A percentile compares a stretch with the other conserved stretches of the same genome.
These are phyloP conservation scores for Zoanthus sansibaricus DNA, from an alignment of 92 coral and sea anemone species.

Conservation along the genomic window DNA sequence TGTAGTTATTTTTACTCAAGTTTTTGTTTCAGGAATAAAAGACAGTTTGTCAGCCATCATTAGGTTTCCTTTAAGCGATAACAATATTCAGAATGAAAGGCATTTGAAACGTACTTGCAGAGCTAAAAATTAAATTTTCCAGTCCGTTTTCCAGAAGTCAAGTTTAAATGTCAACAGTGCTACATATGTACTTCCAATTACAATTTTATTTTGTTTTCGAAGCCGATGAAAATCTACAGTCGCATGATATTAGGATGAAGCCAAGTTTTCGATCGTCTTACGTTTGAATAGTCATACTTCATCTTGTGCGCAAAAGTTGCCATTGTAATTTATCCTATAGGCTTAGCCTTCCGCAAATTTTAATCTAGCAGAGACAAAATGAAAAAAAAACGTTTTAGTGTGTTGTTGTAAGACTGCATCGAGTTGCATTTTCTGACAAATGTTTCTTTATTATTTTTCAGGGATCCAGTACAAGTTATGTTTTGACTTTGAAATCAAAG, in stretches of 20 bases:
- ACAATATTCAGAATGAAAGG: not conserved
- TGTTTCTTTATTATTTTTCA: constrained; percentile 45
- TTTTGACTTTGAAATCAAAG: constrained; percentile 56
- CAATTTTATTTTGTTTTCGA: not conserved
- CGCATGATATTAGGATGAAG: too few relatives aligned
- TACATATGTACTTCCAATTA: not conserved
- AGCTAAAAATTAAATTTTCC: constrained; percentile 6
- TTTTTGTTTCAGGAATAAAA: not conserved
- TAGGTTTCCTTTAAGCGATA: not conserved
- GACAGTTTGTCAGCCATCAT: not conserved
- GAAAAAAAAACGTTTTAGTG: not conserved
- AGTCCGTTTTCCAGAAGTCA: not conserved
- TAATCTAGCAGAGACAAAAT: not conserved
- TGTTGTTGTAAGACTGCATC: not conserved
- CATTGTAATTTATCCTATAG: not conserved
- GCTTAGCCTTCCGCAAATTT: not conserved
- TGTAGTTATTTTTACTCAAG: not conserved
- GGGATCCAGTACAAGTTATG: constrained; percentile 57
- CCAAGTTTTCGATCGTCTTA: too few relatives aligned
- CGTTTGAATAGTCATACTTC: not conserved
- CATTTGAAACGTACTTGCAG: not conserved
- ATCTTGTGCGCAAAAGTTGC: not conserved
- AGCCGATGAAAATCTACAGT: not conserved
- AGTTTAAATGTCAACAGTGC: not conserved
- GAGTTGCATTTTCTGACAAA: not conserved